Percentiles rank a stretch among this genome's conserved stretches.
phyloP scores from a whole-genome alignment of 2,888 invertebrate genomes.

The Nycteola revayana region DNA sequence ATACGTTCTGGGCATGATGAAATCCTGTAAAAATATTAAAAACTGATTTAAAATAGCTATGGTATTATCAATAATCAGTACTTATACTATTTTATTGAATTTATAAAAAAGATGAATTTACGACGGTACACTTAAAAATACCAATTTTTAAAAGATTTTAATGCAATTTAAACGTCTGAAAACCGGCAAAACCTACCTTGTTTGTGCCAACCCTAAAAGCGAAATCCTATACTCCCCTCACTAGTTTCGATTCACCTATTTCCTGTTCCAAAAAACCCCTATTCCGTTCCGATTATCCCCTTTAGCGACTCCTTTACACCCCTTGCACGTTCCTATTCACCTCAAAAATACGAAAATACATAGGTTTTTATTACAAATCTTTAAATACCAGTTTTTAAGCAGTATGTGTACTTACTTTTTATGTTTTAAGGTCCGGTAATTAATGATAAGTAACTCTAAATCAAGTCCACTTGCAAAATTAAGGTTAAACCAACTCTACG shows the following conservation, averaged over 20 bases:
- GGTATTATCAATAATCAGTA: constrained; percentile 4
- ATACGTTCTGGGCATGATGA: constrained; percentile 12
- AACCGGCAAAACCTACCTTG: constrained; percentile 2
- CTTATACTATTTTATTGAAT: constrained; percentile 4
- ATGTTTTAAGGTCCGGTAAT: constrained; percentile 5
- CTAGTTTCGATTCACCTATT: constrained; percentile 1
- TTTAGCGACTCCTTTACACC: constrained; percentile 7
- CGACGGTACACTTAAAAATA: constrained; percentile 3
- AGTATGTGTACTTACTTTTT: constrained; percentile 3
- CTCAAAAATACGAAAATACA: constrained; percentile 5
- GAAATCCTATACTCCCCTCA: constrained; percentile 2
- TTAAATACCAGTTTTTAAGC: constrained; percentile 6
- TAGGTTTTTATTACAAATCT: constrained; percentile 5
- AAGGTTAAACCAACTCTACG: constrained; percentile 6
- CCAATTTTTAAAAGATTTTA: constrained; percentile 2
- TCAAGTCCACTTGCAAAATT: constrained; percentile 6
- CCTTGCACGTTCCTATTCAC: constrained; percentile 4
- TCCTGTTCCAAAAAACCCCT: constrained; percentile 7
- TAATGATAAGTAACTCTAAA: constrained; percentile 7
- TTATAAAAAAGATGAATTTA: constrained; percentile 3
- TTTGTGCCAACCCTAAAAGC: constrained; percentile 2
- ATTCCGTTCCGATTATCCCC: constrained; percentile 7
- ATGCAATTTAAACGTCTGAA: constrained; percentile 2
- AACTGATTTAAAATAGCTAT: not conserved
- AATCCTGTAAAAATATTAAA: not conserved